These are phyloP conservation scores for Ptychoptera albimana DNA, from an alignment of 2,888 invertebrate species.

Conservation along the genomic window DNA sequence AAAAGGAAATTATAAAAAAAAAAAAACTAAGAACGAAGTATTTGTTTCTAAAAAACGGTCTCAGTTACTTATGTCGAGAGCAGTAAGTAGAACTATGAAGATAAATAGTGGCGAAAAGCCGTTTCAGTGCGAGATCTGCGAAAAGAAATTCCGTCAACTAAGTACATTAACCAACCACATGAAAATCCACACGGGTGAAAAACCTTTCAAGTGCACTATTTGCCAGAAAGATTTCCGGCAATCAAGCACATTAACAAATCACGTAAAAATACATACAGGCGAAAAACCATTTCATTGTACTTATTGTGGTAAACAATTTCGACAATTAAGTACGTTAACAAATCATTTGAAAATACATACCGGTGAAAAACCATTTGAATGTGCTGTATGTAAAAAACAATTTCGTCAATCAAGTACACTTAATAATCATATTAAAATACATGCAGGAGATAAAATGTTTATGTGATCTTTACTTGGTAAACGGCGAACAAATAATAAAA, in stretches of 20 bases:
- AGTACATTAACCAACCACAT: conserved; percentile 32
- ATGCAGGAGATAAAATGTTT: conserved; percentile 31
- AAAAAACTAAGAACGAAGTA: not conserved
- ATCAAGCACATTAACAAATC: conserved; percentile 31
- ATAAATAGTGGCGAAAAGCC: conserved; percentile 21
- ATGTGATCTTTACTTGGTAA: conserved; percentile 2
- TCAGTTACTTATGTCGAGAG: not conserved
- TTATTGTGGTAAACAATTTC: conserved; percentile 30
- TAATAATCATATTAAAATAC: conserved; percentile 32
- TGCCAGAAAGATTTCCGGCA: conserved; percentile 32
- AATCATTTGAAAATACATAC: conserved; percentile 32
- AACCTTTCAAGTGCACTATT: conserved; percentile 31
- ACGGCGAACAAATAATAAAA: too few relatives aligned
- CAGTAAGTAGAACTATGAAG: conserved; percentile 2
- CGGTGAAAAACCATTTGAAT: conserved; percentile 31
- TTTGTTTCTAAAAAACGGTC: conserved; percentile 3
- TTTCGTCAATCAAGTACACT: conserved; percentile 31
- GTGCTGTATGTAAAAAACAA: conserved; percentile 31
- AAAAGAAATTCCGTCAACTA: conserved; percentile 29
- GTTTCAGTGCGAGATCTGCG: conserved; percentile 31
- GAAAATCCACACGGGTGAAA: conserved; percentile 31
- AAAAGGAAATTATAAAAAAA: not conserved
- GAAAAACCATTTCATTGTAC: conserved; percentile 30
- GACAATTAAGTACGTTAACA: conserved; percentile 30
- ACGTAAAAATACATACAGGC: conserved; percentile 31